Base-by-base conservation (phyloP, 1,140 invertebrate genomes). In the Metopolophium dirhodum region DNA sequence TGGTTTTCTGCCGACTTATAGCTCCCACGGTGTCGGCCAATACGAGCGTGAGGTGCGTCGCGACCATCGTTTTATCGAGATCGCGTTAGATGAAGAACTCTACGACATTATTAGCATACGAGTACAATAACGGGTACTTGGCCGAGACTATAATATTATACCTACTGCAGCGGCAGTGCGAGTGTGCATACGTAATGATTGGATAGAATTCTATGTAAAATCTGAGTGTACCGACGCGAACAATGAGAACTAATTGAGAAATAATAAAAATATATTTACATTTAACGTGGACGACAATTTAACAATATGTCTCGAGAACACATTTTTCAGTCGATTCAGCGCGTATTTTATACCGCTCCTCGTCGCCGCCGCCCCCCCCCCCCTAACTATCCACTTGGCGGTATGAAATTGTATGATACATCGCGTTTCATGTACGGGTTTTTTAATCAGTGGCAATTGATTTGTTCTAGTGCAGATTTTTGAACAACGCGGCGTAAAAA, bases 181-280 rank as follows among this genome's bases (percentile, higher is more conserved):
- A 30, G 57, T n/a, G n/a, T 18, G 61, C 61, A 68, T 30, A 30
- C 26, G 61, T 68, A 68, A 68, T 68, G 26, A 30, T n/a, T 68
- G 61, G 26, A 14, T 68, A 11, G 1, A 68, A 30, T n/a, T 68
- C 61, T 7, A 22, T 7, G 20, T 6, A 54, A 54, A 54, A 54
- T 54, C 51, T 30, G 26, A 68, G 61, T 77, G 61, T 7, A n/a
- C 30, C 4, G 14, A n/a, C n/a, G 14, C 14, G 23, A 77, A 68
- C 61, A 68, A n/a, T 77, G 61, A 35, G 1, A n/a, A n/a, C 30
- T 77, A n/a, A 77, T 77, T 68, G 30, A n/a, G 14, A 35, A n/a
- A 77, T 77, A 77, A n/a, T n/a, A 77, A n/a, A n/a, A 77, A n/a
- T 77, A 35, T n/a, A 77, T 77, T 77, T 77, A 77, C 61, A 18